Percentiles rank a stretch among this genome's conserved stretches.
phyloP scores from a whole-genome alignment of 2,113 vertebrate species.

The Aleadryas rufinucha region DNA sequence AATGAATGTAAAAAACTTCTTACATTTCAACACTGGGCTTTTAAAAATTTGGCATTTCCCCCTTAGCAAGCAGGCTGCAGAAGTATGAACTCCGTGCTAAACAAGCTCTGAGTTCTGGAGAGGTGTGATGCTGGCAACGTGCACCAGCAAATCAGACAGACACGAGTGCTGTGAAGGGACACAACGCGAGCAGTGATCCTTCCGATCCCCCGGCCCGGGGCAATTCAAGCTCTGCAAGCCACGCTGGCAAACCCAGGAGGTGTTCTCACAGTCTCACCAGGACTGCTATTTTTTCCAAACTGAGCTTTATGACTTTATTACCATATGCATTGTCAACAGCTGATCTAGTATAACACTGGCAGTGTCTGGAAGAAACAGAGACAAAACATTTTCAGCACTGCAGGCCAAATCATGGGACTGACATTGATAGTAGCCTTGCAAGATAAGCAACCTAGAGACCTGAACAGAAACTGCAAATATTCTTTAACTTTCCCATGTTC shows the following conservation, averaged over 20 bases:
- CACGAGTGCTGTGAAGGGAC: not conserved
- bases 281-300: not conserved
- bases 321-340: not conserved
- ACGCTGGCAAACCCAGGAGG: not conserved
- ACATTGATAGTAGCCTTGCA: not conserved
- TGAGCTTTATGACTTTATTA: not conserved
- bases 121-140: not conserved
- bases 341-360: not conserved
- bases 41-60: not conserved
- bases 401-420: not conserved
- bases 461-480: not conserved
- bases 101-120: not conserved
- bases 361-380: not conserved
- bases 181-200: not conserved
- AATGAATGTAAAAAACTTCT: not conserved
- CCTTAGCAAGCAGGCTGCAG: not conserved
- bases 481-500: not conserved
- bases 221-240: not conserved
- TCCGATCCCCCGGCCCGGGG: accelerated
- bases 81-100: not conserved
- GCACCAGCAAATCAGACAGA: not conserved
- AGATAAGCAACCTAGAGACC: not conserved
- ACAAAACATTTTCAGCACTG: not conserved
- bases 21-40: not conserved
- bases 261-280: not conserved